Percentiles rank a stretch among this genome's conserved stretches.
These are phyloP conservation scores for Biston betularia DNA, from an alignment of 2,888 invertebrate genomes.

Conservation along the genomic window DNA sequence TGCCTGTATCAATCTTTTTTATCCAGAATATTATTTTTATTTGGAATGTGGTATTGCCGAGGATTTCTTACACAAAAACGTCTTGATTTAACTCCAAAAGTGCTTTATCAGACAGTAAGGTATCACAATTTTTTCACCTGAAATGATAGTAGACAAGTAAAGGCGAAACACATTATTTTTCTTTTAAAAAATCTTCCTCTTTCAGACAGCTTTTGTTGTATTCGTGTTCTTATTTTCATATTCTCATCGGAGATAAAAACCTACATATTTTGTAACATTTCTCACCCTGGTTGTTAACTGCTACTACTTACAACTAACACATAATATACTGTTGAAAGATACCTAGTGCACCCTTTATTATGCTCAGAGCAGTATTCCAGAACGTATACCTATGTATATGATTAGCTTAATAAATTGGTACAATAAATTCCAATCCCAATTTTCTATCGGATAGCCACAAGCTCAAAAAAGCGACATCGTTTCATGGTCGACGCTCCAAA, in stretches of 20 bases:
- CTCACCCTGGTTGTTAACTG: no score
- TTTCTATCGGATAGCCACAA: no score
- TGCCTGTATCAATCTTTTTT: neutral
- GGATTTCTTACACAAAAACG: neutral
- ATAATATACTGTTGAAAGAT: no score
- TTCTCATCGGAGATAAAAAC: neutral
- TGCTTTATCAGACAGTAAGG: constrained; percentile 13
- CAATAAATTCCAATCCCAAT: no score
- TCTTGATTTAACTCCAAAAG: constrained; percentile 5
- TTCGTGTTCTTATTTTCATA: constrained; percentile 12
- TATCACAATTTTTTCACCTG: constrained; percentile 14
- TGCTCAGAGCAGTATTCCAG: no score
- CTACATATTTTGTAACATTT: no score
- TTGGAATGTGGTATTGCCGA: neutral
- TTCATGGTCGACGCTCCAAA: no score
- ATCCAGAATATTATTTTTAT: neutral
- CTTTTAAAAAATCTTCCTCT: constrained; percentile 20
- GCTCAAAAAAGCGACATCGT: no score
- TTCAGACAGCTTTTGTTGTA: constrained; percentile 19
- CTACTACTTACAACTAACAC: no score
- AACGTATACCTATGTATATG: no score
- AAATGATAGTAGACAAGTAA: constrained; percentile 25
- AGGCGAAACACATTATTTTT: constrained; percentile 29
- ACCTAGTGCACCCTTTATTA: no score
- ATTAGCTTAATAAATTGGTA: no score